Evolutionary conservation across 2,113 vertebrate species (phyloP).

Genomic region (Diadophis punctatus): DNA sequence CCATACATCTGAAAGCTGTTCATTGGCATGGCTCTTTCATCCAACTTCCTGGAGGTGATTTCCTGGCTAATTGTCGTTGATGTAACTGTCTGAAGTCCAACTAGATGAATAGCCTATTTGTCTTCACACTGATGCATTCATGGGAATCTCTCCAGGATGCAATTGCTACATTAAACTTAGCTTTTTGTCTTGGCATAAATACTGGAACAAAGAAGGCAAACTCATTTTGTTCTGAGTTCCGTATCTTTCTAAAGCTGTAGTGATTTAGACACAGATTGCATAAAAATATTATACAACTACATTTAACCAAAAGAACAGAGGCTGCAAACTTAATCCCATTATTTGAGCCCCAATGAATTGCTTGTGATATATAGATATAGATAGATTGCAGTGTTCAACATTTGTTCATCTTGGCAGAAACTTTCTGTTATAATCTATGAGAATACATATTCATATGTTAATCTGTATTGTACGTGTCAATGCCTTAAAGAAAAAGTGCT

Average conservation of each 20-base stretch:
- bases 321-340: background rate
- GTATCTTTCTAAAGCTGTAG: background rate
- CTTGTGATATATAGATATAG: background rate
- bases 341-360: background rate
- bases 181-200: background rate
- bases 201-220: background rate
- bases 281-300: background rate
- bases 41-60: background rate
- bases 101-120: conserved; percentile 4
- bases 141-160: conserved; percentile 8
- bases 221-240: background rate
- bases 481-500: background rate
- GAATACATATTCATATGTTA: background rate
- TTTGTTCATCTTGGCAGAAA: background rate
- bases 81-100: conserved; percentile 3
- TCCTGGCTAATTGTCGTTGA: background rate
- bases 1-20: background rate
- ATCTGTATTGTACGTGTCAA: background rate
- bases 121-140: conserved; percentile 2
- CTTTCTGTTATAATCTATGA: background rate
- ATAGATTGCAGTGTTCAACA: too few species aligned
- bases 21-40: background rate
- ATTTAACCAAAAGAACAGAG: background rate
- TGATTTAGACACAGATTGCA: background rate
- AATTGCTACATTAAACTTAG: background rate